Conservation (phyloP, 2,113 vertebrate species). For the Pleuronectes platessa region DNA sequence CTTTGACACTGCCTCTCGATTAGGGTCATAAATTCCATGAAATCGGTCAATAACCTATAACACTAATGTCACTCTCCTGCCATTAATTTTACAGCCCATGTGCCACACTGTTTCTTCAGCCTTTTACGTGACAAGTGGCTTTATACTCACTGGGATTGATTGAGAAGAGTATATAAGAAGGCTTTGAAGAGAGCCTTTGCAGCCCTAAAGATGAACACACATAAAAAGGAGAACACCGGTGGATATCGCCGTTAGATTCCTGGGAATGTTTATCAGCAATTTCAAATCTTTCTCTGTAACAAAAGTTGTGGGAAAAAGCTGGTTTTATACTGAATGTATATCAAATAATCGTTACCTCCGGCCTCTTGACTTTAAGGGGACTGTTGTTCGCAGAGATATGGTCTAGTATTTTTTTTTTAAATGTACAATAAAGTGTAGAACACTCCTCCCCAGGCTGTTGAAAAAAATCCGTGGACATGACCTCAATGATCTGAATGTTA, state of each 20-base stretch:
- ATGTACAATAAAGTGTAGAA: no score
- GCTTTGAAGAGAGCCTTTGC: conserved; percentile 55
- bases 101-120: conserved; percentile 73
- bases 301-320: no score
- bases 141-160: conserved; percentile 66
- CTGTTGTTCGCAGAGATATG: no score
- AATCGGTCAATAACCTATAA: conserved; percentile 84
- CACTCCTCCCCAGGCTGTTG: no score
- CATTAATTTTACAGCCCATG: conserved; percentile 75
- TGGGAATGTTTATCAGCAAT: background rate
- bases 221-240: conserved; percentile 1
- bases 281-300: no score
- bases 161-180: conserved; percentile 72
- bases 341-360: no score
- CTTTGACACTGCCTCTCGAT: conserved; percentile 73
- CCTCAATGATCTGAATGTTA: no score
- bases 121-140: conserved; percentile 57
- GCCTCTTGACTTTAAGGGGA: no score
- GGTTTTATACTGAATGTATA: no score
- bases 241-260: background rate
- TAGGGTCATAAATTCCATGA: conserved; percentile 81
- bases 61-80: conserved; percentile 78
- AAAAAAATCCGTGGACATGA: no score
- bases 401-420: no score
- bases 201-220: conserved; percentile 47